These are phyloP conservation scores for Papilio protenor DNA, from an alignment of 2,888 invertebrate genomes.

Conservation along the genomic window DNA sequence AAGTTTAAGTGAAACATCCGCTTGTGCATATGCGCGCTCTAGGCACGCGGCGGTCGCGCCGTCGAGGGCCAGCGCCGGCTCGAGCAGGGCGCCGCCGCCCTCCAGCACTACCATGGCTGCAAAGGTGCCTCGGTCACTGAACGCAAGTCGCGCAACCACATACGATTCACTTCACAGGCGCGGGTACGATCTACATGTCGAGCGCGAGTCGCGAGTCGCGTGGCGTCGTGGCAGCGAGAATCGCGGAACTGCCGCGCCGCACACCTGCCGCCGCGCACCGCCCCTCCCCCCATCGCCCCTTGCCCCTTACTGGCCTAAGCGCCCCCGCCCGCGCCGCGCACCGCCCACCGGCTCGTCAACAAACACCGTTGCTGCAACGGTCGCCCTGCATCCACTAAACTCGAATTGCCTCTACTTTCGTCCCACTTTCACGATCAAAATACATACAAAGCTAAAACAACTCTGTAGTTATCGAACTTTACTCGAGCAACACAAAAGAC, in stretches of 20 bases:
- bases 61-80: conserved; percentile 88
- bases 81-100: conserved; percentile 79
- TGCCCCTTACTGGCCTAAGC: conserved; percentile 54
- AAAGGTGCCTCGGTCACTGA: conserved; percentile 58
- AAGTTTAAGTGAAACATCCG: conserved; percentile 93
- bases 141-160: conserved; percentile 60
- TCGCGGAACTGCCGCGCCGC: conserved; percentile 78
- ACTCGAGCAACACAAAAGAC: neutral
- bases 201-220: conserved; percentile 63
- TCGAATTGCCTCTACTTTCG: conserved; percentile 68
- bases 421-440: conserved; percentile 66
- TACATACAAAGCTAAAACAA: conserved; percentile 23
- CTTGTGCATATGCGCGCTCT: conserved; percentile 92
- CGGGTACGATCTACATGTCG: conserved; percentile 74
- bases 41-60: conserved; percentile 88
- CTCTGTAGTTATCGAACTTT: neutral
- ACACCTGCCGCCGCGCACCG: conserved; percentile 67
- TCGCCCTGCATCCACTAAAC: conserved; percentile 71
- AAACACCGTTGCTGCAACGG: conserved; percentile 80
- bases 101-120: conserved; percentile 80
- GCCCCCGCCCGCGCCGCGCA: conserved; percentile 63
- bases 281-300: conserved; percentile 62
- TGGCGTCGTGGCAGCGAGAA: conserved; percentile 70
- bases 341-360: conserved; percentile 62
- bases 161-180: conserved; percentile 65